These are phyloP conservation scores for Aphaenogaster floridana DNA, from an alignment of 1,140 invertebrate genomes.

Conservation along the genomic window DNA sequence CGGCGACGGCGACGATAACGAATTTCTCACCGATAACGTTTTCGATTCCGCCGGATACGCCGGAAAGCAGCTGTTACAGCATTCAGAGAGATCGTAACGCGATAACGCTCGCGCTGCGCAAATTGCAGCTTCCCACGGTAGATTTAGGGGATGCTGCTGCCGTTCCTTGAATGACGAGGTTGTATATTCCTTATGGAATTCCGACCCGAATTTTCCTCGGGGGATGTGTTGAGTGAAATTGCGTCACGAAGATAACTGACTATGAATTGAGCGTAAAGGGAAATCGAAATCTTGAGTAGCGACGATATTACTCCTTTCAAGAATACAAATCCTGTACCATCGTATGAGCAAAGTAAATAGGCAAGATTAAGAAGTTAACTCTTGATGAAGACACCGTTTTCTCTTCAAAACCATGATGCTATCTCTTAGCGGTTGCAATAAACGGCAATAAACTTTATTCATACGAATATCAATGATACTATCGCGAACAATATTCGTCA, in stretches of 20 bases:
- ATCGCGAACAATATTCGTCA: not conserved
- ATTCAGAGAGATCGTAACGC: constrained; percentile 59
- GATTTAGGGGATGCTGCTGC: constrained; percentile 43
- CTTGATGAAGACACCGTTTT: not conserved
- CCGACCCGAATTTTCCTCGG: constrained; percentile 39
- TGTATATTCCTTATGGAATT: constrained; percentile 59
- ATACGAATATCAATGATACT: constrained; percentile 1
- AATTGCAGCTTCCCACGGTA: constrained; percentile 58
- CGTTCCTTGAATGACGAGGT: constrained; percentile 26
- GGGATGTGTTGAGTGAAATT: constrained; percentile 19
- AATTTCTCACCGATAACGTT: constrained; percentile 58
- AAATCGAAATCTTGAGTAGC: not conserved
- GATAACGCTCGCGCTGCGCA: constrained; percentile 57
- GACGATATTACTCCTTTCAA: not conserved
- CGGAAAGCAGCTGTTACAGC: constrained; percentile 64
- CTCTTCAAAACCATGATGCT: no score
- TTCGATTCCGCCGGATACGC: constrained; percentile 58
- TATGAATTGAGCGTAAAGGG: constrained; percentile 7
- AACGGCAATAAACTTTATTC: not conserved
- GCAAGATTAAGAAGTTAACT: not conserved
- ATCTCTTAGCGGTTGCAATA: not conserved
- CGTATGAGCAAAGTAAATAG: not conserved
- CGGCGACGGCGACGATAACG: constrained; percentile 56
- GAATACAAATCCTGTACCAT: not conserved
- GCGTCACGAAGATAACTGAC: constrained; percentile 29